Base-by-base conservation (phyloP, 2,888 invertebrate species). In the Caenorhabditis sp. region DNA sequence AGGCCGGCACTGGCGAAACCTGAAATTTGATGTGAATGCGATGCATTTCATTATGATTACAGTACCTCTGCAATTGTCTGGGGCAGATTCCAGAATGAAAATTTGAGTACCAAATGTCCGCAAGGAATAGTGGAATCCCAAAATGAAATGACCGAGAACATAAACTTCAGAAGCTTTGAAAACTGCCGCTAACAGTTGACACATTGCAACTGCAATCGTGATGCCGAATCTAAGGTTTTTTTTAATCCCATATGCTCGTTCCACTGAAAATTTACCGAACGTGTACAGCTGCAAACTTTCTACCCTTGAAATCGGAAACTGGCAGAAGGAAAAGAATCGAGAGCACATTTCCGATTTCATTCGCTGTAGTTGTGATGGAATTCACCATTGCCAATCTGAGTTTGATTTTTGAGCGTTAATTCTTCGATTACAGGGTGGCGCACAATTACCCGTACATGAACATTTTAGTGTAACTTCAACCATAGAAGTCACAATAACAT, bases 101-200 rank as follows among this genome's bases (percentile, higher is more conserved):
- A 86, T 49, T 7, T 38, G 19, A 1, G 80, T 74, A 1, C 68
- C 76, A 41, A 84, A 83, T 16, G 72, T 63, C 0, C 72, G 58
- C 16, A 84, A 26, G 0, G 77, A 73, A 19, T 49, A 22, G 14
- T 63, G 54, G 1, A 28, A 12, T 14, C 82, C 82, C 7, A 72
- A 59, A 35, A 80, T 26, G n/a, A 80, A 28, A 19, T 85, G 84
- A 2, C 75, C 83, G 10, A 86, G 28, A 3, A 85, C 26, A 56
- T 79, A 86, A 1, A 86, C 22, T 58, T 86, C 86, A 12, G 84
- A 63, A 2, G 86, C 83, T 35, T 74, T 38, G 6, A 79, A 59
- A 6, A 73, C 12, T 6, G 83, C 82, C 10, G 85, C 68, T 0
- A 66, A 8, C 7, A 86, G 12, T 12, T 84, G 82, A 56, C 75